These are phyloP conservation scores for Marisa cornuarietis DNA, from an alignment of 1,140 invertebrate species.

Conservation along the genomic window DNA sequence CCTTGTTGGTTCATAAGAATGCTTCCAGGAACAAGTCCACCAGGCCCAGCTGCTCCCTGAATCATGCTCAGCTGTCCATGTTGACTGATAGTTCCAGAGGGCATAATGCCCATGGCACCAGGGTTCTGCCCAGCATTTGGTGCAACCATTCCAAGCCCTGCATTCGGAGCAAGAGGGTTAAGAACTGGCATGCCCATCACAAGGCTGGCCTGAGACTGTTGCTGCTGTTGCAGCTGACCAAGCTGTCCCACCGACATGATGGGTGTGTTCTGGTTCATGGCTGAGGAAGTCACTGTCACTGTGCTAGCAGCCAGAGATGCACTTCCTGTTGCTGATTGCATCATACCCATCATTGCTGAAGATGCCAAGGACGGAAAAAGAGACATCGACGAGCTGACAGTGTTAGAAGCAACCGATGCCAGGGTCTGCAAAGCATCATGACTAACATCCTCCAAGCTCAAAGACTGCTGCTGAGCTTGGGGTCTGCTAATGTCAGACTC, in stretches of 20 bases:
- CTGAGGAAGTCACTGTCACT: slow-evolving; percentile 12
- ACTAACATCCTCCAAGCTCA: slow-evolving; percentile 6
- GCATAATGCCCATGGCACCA: slow-evolving; percentile 29
- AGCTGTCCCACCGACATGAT: slow-evolving; percentile 36
- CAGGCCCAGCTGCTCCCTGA: neutral
- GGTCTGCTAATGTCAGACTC: neutral
- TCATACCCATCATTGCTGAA: neutral
- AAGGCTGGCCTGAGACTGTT: neutral
- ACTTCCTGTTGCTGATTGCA: slow-evolving; percentile 13
- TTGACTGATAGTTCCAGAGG: slow-evolving; percentile 40
- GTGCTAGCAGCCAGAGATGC: slow-evolving; percentile 4
- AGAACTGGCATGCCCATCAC: slow-evolving; percentile 9
- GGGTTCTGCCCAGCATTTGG: neutral
- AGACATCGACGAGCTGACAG: slow-evolving; percentile 23
- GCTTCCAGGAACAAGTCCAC: slow-evolving; percentile 10
- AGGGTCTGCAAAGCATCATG: slow-evolving; percentile 38
- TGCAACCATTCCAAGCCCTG: slow-evolving; percentile 3
- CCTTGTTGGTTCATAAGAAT: slow-evolving; percentile 30
- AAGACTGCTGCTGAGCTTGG: neutral
- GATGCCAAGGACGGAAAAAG: slow-evolving; percentile 20
- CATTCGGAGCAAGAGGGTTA: neutral
- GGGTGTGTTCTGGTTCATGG: slow-evolving; percentile 22
- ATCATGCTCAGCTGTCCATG: slow-evolving; percentile 2
- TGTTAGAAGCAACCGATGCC: slow-evolving; percentile 53
- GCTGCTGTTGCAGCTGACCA: slow-evolving; percentile 19